Base-by-base conservation (phyloP, 1,140 invertebrate species). In the Fopius arisanus region DNA sequence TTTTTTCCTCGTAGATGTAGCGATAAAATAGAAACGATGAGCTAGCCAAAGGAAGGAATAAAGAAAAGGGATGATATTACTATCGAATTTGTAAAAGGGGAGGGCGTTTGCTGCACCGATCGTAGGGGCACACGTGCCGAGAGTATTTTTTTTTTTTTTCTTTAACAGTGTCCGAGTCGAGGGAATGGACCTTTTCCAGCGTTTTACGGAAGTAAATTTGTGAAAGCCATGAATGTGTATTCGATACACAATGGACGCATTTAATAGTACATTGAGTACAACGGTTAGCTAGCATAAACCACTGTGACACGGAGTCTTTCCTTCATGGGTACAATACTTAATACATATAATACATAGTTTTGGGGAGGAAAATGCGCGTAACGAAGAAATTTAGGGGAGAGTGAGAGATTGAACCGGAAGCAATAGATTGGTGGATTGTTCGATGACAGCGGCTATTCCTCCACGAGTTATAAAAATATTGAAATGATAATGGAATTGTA, bases 261-360 rank as follows among this genome's bases (percentile, higher is more conserved):
- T 86, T 84, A 79, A 84, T 83, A 84, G 79, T 81, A 84, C 83
- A 86, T 86, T 86, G 81, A 78, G 74, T 83, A 83, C 73, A 72
- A 73, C 72, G 40, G 72, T 59, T 48, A 48, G 62, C 41, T n/a
- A 12, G 31, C 63, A 73, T 73, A 76, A 78, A 78, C 70, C 75
- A 70, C 73, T 75, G 74, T 74, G 79, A 76, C 41, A 63, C 41
- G 72, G 73, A 66, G 41, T 71, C 67, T 40, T 59, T 59, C 54
- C 72, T 74, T 59, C 41, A 23, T 10, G 72, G 37, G 72, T 67
- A 71, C n/a, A 65, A 37, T 59, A 14, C 54, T 59, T 0, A 59
- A 59, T 21, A 48, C 21, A 43, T 67, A 26, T 37, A 37, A 37
- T n/a, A n/a, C n/a, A n/a, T n/a, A 12, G 33, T 63, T 63, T 37